Evolutionary conservation across 2,797 vertebrate species (phyloP).

Genomic region (Tangara arthus): DNA sequence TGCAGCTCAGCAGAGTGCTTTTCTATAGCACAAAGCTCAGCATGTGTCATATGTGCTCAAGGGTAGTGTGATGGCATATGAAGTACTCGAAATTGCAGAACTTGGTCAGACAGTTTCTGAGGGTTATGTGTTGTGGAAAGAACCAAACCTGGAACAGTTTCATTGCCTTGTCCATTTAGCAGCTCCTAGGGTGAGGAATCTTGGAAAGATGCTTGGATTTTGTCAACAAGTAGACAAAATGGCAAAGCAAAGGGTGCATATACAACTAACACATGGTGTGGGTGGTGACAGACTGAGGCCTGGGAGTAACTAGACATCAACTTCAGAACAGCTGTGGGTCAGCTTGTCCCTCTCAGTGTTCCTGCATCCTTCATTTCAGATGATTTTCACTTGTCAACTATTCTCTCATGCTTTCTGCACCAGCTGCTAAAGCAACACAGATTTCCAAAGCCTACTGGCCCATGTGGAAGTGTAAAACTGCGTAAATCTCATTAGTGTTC

Average conservation of each 20-base stretch:
- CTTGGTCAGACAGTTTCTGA: not conserved
- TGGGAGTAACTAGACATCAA: not conserved
- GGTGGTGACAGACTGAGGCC: not conserved
- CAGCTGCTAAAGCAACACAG: not conserved
- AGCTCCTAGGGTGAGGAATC: not conserved
- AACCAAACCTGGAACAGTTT: not conserved
- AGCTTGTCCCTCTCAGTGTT: not conserved
- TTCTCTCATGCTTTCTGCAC: not conserved
- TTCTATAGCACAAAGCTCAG: not conserved
- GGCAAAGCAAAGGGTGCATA: fast-evolving
- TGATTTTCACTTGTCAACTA: not conserved
- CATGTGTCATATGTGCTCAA: fast-evolving
- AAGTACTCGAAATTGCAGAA: not conserved
- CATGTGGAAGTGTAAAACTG: not conserved
- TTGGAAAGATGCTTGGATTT: not conserved
- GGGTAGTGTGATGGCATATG: fast-evolving
- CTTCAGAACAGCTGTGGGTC: not conserved
- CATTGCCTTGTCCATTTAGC: not conserved
- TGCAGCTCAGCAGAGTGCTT: not conserved
- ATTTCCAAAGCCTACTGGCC: conserved; percentile 9
- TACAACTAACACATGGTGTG: fast-evolving
- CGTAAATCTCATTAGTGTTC: not conserved
- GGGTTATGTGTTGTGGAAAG: not conserved
- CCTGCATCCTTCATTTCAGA: not conserved
- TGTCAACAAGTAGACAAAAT: not conserved